A percentile compares a stretch with the other conserved stretches of the same genome.
These are phyloP conservation scores for Acronicta psi DNA, from an alignment of 2,888 invertebrate genomes.

Conservation along the genomic window DNA sequence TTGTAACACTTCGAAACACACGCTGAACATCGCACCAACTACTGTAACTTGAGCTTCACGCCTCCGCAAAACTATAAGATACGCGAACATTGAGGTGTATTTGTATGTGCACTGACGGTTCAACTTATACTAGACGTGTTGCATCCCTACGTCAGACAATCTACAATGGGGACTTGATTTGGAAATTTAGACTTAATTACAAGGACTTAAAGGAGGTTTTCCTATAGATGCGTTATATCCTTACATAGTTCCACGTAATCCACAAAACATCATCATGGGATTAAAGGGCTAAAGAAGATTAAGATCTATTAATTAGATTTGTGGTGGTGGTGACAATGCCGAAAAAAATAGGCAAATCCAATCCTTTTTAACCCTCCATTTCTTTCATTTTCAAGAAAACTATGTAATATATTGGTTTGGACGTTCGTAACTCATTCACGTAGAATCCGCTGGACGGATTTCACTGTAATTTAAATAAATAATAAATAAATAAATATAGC, in stretches of 20 bases:
- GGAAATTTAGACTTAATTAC: constrained; percentile 51
- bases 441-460: no score
- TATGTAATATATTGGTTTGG: no score
- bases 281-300: no score
- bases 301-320: no score
- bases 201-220: constrained; percentile 38
- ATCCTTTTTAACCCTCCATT: no score
- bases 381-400: no score
- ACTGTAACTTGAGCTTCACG: constrained; percentile 34
- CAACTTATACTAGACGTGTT: constrained; percentile 51
- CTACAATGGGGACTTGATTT: constrained; percentile 39
- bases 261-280: constrained; percentile 53
- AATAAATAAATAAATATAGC: no score
- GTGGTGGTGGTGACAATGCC: no score
- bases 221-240: constrained; percentile 5
- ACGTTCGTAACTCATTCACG: no score
- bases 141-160: constrained; percentile 21
- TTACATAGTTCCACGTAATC: constrained; percentile 32
- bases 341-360: no score
- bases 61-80: constrained; percentile 11
- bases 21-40: constrained; percentile 1
- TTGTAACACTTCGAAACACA: constrained; percentile 21
- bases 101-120: constrained; percentile 37
- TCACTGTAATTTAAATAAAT: no score
- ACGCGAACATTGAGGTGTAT: constrained; percentile 21